Conservation (phyloP, 2,113 vertebrate genomes). For the Rhinopithecus roxellana region DNA sequence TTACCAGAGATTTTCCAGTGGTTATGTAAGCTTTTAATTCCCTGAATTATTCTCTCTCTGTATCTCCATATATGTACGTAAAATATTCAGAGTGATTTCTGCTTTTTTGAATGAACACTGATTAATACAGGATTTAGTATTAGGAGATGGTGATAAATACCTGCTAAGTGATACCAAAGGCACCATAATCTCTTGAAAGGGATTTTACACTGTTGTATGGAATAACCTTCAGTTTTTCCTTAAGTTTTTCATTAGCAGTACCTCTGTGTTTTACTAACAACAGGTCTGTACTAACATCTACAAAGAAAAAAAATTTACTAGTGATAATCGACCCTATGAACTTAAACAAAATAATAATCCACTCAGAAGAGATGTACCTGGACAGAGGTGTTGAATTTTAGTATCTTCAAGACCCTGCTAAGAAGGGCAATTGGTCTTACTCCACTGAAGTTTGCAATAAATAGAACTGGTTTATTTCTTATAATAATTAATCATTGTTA, state of each 20-base stretch:
- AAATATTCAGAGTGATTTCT: not conserved
- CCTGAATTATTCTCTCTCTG: not conserved
- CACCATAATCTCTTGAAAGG: not conserved
- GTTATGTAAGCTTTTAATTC: slow-evolving; percentile 13
- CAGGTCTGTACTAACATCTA: not conserved
- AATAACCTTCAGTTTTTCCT: slow-evolving; percentile 43
- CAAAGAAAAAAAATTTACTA: not conserved
- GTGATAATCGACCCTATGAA: slow-evolving; percentile 24
- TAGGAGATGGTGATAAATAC: not conserved
- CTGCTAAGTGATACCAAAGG: not conserved
- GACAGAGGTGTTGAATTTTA: slow-evolving; percentile 1
- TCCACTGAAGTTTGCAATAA: slow-evolving; percentile 6
- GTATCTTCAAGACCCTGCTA: not conserved
- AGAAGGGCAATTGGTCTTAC: not conserved
- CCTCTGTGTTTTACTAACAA: not conserved
- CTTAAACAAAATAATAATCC: not conserved
- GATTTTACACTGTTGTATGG: not conserved
- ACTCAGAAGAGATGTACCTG: not conserved
- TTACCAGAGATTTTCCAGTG: not conserved
- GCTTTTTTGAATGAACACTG: not conserved
- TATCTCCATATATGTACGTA: not conserved
- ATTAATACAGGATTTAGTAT: slow-evolving; percentile 18
- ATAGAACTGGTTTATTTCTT: slow-evolving; percentile 23
- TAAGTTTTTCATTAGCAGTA: slow-evolving; percentile 26
- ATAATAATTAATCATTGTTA: slow-evolving; percentile 16